Conservation (phyloP, 2,113 vertebrate genomes). For the Lophius piscatorius region DNA sequence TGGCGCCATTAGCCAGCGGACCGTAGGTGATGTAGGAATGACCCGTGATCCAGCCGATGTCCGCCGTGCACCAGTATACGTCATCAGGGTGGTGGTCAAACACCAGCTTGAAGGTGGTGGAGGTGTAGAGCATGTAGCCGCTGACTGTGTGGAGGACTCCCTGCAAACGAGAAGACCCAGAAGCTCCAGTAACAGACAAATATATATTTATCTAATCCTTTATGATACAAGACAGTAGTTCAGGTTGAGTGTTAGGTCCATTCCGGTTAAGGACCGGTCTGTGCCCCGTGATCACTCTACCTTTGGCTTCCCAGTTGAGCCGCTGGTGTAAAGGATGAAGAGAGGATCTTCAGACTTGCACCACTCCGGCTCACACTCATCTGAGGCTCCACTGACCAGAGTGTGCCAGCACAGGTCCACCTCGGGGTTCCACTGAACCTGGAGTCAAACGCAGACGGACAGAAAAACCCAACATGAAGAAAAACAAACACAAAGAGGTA, state of each 20-base stretch:
- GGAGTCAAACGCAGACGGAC: slow-evolving; percentile 1
- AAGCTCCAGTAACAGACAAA: too few species aligned
- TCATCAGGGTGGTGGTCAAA: slow-evolving; percentile 93
- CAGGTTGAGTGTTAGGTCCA: too few species aligned
- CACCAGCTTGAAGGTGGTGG: slow-evolving; percentile 92
- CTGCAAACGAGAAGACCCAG: slow-evolving; percentile 63
- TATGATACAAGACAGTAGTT: too few species aligned
- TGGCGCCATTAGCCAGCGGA: slow-evolving; percentile 92
- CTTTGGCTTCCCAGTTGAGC: slow-evolving; percentile 97
- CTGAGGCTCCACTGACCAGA: slow-evolving; percentile 81
- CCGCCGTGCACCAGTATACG: slow-evolving; percentile 97
- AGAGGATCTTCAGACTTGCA: slow-evolving; percentile 93
- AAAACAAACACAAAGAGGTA: slow-evolving; percentile 6
- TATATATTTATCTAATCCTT: too few species aligned
- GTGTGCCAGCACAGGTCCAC: slow-evolving; percentile 91
- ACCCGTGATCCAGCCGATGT: slow-evolving; percentile 97
- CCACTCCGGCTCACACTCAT: slow-evolving; percentile 94
- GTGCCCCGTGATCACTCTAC: slow-evolving; percentile 70
- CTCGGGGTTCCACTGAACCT: slow-evolving; percentile 90
- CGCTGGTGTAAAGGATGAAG: slow-evolving; percentile 97
- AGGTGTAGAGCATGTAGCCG: slow-evolving; percentile 94
- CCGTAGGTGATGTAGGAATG: slow-evolving; percentile 97
- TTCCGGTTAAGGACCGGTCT: too few species aligned
- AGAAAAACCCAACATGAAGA: too few species aligned
- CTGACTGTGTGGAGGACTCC: slow-evolving; percentile 93